Base-by-base conservation (phyloP, 2,888 invertebrate species). In the Leuctra nigra region DNA sequence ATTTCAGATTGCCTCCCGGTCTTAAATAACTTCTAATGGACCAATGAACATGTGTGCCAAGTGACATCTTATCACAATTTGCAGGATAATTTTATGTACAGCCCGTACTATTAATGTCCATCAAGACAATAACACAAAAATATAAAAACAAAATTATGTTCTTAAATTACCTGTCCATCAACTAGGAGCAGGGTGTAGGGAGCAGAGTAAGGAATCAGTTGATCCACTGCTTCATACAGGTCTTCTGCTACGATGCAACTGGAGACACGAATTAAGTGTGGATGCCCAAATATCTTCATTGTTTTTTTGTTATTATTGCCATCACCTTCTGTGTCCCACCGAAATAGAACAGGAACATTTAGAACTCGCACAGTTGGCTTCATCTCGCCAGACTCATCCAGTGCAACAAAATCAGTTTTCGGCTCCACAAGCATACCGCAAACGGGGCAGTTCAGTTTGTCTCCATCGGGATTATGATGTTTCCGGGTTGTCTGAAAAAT, bases 81-180 rank as follows among this genome's bases (percentile, higher is more conserved):
- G n/a, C n/a, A n/a, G n/a, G n/a, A n/a, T n/a, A n/a, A n/a, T n/a
- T n/a, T n/a, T 33, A 33, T 6, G 11, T 33, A 13, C 6, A 9
- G 33, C 7, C 33, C 13, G 11, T 33, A 33, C 7, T 9, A 33
- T 33, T 33, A 9, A 6, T 33, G 33, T 33, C 13, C 33, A 13
- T 33, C 13, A 33, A 33, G 7, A 33, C 33, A 33, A 33, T 33
- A 13, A 33, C 7, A 33, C 33, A 33, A 13, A 33, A 9, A 13
- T 33, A 33, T 13, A 33, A 33, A 33, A 9, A 13, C 33, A 33
- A 33, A 6, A 33, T n/a, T n/a, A n/a, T n/a, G n/a, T 57, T n/a
- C n/a, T n/a, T n/a, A n/a, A n/a, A n/a, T n/a, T 61, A 79, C 80
- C 78, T 79, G 70, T 53, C 78, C 80, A 67, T 78, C 78, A 6